Evolutionary conservation across 1,140 invertebrate genomes (phyloP), one percentile per base, ranked within the genome.

Genomic region (Euwallacea fornicatus): DNA sequence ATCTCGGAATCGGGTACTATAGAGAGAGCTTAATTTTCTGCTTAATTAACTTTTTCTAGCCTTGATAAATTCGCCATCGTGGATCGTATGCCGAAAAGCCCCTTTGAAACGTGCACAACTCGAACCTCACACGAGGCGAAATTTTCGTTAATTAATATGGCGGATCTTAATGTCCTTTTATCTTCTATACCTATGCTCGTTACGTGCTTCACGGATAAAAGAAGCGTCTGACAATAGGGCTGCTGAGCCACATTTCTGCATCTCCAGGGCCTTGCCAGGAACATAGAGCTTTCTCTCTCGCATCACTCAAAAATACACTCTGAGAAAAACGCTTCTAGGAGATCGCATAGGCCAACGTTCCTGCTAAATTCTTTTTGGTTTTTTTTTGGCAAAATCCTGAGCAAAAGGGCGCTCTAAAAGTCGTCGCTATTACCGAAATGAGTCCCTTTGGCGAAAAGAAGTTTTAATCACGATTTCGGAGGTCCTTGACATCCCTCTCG

Each of bases 391-490:
- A 16, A 21, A 43, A 16, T 61, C 43, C 43, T 43, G 59, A 61
- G 59, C 43, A 33, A 44, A 61, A 42, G 59, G 11, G 63, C 8
- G 63, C 65, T 9, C 41, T 66, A 42, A 41, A 66, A 66, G 41
- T 59, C 65, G n/a, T 47, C 65, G 65, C 65, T 44, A 66, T 66
- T 66, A 66, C 65, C 53, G 65, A 66, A 66, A 66, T 66, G 65
- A 66, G 55, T 43, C 65, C 55, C 55, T 58, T 42, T 59, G 60
- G 53, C 65, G 11, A 42, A 59, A 55, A 59, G 65, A 66, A 55
- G 50, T 66, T 66, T 66, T 66, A 66, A 66, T 66, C 65, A 66
- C 65, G 65, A 66, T 56, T 66, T 66, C n/a, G 65, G 65, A 55
- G 54, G 65, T 66, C 65, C 65, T 66, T 53, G 65, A 66, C 53